phyloP scores from a whole-genome alignment of 2,888 invertebrate species.

The Tenthredo livida region DNA sequence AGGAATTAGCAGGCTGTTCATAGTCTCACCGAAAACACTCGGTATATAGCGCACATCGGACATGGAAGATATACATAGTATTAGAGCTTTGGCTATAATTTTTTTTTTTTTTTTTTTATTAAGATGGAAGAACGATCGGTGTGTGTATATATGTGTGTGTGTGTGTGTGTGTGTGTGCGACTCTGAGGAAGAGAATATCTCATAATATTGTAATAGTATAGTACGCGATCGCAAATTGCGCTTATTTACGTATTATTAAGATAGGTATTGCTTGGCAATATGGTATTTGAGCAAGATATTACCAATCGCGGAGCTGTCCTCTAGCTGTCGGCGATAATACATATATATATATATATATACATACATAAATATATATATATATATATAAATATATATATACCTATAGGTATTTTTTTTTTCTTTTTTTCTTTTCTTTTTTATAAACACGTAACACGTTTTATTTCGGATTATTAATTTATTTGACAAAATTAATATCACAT shows the following conservation, averaged over 20 bases:
- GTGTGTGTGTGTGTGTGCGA: neutral
- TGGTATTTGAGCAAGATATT: conserved; percentile 38
- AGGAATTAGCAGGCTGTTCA: too few relatives aligned
- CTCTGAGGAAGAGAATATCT: conserved; percentile 4
- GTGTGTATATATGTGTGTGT: too few relatives aligned
- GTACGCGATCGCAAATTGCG: neutral
- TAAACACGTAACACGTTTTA: neutral
- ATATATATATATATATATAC: neutral
- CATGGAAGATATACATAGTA: conserved; percentile 29
- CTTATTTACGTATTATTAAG: neutral
- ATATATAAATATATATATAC: neutral
- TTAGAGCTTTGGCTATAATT: conserved; percentile 14
- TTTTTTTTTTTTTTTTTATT: too few relatives aligned
- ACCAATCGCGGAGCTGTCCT: conserved; percentile 11
- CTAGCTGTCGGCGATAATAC: neutral
- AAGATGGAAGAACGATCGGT: conserved; percentile 49
- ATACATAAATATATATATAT: neutral
- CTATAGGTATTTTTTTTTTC: neutral
- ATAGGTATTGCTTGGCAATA: conserved; percentile 15
- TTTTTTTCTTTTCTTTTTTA: too few relatives aligned
- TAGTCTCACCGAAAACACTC: too few relatives aligned
- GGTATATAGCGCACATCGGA: neutral
- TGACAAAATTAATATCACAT: conserved; percentile 42
- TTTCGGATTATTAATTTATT: neutral
- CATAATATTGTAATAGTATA: neutral